Base-by-base conservation (phyloP, 2,113 vertebrate species). In the Phalacrocorax pelagicus region DNA sequence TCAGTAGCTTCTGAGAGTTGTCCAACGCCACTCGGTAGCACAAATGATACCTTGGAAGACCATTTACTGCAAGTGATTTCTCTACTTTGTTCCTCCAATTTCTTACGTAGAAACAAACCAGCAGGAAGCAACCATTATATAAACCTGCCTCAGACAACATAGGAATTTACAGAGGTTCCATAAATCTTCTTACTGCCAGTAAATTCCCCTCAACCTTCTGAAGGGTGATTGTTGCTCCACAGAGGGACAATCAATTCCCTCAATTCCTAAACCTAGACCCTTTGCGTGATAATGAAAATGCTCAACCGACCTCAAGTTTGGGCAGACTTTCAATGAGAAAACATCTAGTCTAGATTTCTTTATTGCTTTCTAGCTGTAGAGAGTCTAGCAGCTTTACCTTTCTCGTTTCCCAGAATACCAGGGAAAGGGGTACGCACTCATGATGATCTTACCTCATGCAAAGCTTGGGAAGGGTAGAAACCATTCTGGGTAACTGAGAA, bases 151-250 rank as follows among this genome's bases (percentile, higher is more conserved):
- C 57, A 8, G 36, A 23, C 88, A 67, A 66, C 16, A 12, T 95
- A 93, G 93, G 94, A 94, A 96, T 87, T 81, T 92, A 96, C 93
- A 87, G 91, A 85, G 19, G 81, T 94, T 82, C 87, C 49, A 89
- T 90, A 96, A 95, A 97, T 89, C 96, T 94, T 96, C 92, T 96
- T 97, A 93, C 78, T 77, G 90, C 55, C 81, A 85, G 84, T 90
- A 96, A 97, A 96, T 94, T 95, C 94, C 92, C 62, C 54, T 91
- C 91, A 96, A 85, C 94, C 93, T 90, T 82, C 91, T 95, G 65
- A 93, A 70, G 70, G 54, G 87, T 80, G 81, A 94, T 94, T 90
- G 61, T n/a, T 87, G 54, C 89, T 94, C 30, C 77, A 29, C 51
- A 69, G 86, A 91, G 36, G 58, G 92, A 96, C 94, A 85, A 90